These are phyloP conservation scores for Guaruba guarouba DNA, from an alignment of 2,113 vertebrate genomes.

Conservation along the genomic window DNA sequence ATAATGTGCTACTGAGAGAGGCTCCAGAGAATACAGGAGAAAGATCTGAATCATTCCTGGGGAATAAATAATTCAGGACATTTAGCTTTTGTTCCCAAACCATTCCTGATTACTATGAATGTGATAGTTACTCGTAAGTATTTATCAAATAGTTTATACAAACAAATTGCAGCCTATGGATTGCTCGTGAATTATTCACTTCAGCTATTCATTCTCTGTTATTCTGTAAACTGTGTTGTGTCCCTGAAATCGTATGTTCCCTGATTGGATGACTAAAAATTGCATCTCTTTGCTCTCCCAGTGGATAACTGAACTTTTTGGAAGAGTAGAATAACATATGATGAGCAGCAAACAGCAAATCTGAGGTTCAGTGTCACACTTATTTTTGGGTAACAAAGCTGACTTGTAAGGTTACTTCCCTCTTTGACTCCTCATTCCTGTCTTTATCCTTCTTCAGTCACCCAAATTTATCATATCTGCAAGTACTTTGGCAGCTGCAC, in stretches of 20 bases:
- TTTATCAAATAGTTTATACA: slow-evolving; percentile 50
- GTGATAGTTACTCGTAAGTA: background rate
- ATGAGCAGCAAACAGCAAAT: background rate
- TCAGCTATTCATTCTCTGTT: background rate
- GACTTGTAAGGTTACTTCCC: background rate
- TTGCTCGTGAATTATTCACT: slow-evolving; percentile 20
- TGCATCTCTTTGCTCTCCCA: background rate
- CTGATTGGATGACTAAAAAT: background rate
- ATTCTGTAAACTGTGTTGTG: background rate
- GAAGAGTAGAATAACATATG: background rate
- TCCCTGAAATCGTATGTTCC: background rate
- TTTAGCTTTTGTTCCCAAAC: slow-evolving; percentile 15
- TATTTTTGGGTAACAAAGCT: background rate
- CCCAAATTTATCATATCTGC: background rate
- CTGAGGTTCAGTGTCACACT: fast-evolving
- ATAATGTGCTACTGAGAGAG: background rate
- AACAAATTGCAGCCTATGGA: background rate
- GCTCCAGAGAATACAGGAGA: background rate
- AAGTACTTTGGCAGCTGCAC: background rate
- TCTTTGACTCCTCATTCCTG: background rate
- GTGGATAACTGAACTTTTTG: background rate
- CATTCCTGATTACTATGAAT: background rate
- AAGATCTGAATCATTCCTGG: background rate
- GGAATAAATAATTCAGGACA: slow-evolving; percentile 43
- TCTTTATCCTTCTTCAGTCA: background rate